Evolutionary conservation across 2,888 invertebrate genomes (phyloP), one percentile per base, ranked within the genome.

Genomic region (Eupithecia centaureata): DNA sequence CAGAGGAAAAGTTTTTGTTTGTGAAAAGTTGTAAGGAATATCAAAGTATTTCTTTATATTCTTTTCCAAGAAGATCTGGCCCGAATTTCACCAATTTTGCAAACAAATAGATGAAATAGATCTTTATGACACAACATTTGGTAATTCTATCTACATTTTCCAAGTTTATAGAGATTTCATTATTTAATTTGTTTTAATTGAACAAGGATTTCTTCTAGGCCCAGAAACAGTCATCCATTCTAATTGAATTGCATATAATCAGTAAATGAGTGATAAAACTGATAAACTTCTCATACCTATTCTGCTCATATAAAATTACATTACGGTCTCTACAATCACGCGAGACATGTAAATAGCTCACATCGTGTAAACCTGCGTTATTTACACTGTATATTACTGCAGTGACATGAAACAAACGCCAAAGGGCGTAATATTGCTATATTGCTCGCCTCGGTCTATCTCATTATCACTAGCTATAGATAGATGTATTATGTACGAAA

Each of bases 391-490:
- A 15, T 28, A 13, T 47, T 60, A 57, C 30, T 38, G 47, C 57
- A 35, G 22, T 25, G 5, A 70, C 74, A 77, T 80, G 84, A 83
- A 84, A 85, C 81, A 81, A 82, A 71, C 60, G 61, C 22, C 62
- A 51, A 32, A 72, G 65, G 62, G 75, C 73, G 70, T 74, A 80
- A 78, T 71, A 73, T 73, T 77, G 77, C 78, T 84, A 78, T 71
- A 73, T 73, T 77, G 77, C 78, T 84, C 78, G 82, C 81, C 78
- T 83, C 84, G 82, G 83, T 81, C 83, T 83, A 83, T 84, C 83
- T 57, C 30, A 27, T 10, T 80, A 74, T 76, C 72, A 73, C 59
- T 28, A 54, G 18, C 30, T 30, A 22, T 54, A 54, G 2, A 5
- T n/a, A 30, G 8, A 27, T n/a, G 0, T 54, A 2, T 52, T 13